Evolutionary conservation across 2,888 invertebrate genomes (phyloP), one percentile per base, ranked within the genome.

Genomic region (Andrena chrysosceles): DNA sequence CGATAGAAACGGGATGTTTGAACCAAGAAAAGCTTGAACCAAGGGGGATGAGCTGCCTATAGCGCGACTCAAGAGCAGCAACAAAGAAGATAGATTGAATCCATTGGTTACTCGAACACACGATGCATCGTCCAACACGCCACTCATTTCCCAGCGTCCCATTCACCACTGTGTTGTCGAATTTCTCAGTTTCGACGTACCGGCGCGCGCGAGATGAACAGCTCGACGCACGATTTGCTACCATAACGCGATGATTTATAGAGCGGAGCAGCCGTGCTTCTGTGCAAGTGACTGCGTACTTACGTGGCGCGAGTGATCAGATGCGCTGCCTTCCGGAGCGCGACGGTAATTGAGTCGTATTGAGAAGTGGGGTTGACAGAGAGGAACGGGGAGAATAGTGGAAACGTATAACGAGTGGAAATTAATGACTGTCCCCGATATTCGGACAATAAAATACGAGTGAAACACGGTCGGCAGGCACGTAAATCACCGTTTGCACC

Each of bases 221-320:
- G 62, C 6, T 35, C 13, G 74, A 26, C 42, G 60, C 33, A 63
- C 81, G 71, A 75, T 71, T 75, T 63, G n/a, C 48, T 31, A 10
- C 31, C 68, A 69, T 77, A 86, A 83, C 59, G 62, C 33, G 7
- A 7, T 76, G 67, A 85, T 77, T 79, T 86, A 83, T 71, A 20
- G 23, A 48, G 20, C 31, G 48, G 62, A 52, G 56, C 10, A 63
- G 42, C n/a, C 64, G 49, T 26, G 62, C 54, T 10, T n/a, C 23
- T 2, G 6, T n/a, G 10, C 64, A 29, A 13, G 7, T 2, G 74
- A 31, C 10, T 20, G 49, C 13, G 3, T 29, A 23, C 60, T 52
- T 68, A 56, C n/a, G 54, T 3, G 33, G 23, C 33, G 63, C 54
- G 7, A 54, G 42, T 63, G 35, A 76, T 76, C 42, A 63, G 42